Percentiles rank a stretch among this genome's conserved stretches.
These are phyloP conservation scores for Oscheius sp. DNA, from an alignment of 2,888 invertebrate genomes.

Conservation along the genomic window DNA sequence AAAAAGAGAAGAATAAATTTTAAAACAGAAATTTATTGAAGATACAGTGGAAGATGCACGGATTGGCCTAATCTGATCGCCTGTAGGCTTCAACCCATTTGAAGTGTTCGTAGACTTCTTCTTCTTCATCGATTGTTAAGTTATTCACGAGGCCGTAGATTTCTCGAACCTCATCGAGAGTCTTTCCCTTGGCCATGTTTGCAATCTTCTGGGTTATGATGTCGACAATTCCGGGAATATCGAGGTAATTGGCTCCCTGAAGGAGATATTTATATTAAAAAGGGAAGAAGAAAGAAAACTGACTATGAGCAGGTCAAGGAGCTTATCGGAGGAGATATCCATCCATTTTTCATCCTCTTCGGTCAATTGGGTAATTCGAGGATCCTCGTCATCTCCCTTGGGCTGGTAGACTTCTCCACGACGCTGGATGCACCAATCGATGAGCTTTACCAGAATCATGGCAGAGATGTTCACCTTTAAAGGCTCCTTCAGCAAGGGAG, in stretches of 20 bases:
- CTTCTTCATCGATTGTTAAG: constrained; percentile 3
- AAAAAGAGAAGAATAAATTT: too few species aligned
- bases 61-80: too few species aligned
- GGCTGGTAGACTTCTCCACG: not conserved
- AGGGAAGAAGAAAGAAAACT: too few species aligned
- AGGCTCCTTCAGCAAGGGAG: not conserved
- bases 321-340: not conserved
- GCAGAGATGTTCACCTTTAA: not conserved
- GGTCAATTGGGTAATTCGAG: not conserved
- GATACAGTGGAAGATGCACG: too few species aligned
- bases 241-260: constrained; percentile 8
- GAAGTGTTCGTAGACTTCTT: not conserved
- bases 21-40: too few species aligned
- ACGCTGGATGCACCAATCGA: not conserved
- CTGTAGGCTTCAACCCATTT: constrained; percentile 12
- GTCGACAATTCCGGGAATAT: constrained; percentile 7
- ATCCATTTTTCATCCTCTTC: not conserved
- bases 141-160: constrained; percentile 1
- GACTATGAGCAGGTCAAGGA: not conserved
- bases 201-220: constrained; percentile 16
- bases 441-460: not conserved
- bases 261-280: too few species aligned
- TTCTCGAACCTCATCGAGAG: not conserved
- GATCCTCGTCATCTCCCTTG: not conserved
- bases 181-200: constrained; percentile 5